phyloP scores from a whole-genome alignment of 2,113 vertebrate species.

The Lepus europaeus region DNA sequence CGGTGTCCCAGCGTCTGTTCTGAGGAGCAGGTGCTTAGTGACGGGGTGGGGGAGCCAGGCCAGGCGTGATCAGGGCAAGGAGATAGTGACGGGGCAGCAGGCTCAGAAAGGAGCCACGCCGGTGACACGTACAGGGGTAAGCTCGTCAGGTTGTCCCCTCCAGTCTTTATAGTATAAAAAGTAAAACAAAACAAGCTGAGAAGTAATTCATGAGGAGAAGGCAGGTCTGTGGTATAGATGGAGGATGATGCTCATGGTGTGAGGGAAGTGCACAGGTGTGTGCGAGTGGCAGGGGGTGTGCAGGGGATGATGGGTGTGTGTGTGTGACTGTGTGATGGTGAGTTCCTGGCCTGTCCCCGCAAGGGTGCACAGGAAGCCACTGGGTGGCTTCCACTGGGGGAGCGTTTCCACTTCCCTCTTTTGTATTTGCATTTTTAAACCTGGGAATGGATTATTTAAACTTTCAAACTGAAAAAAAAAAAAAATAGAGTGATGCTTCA shows the following conservation, averaged over 20 bases:
- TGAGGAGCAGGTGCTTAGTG: background rate
- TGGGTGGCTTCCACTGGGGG: background rate
- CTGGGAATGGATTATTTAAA: background rate
- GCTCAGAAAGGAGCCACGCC: background rate
- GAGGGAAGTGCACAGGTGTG: background rate
- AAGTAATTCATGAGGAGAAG: background rate
- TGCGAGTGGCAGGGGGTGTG: accelerated
- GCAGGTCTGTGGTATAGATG: background rate
- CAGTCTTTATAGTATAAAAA: background rate
- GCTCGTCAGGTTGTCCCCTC: background rate
- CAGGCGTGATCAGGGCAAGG: background rate
- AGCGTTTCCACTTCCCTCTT: accelerated
- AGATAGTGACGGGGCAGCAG: background rate
- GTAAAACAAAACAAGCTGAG: background rate
- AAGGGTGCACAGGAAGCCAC: background rate
- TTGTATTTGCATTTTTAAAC: background rate
- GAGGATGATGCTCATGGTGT: background rate
- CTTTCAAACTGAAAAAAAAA: background rate
- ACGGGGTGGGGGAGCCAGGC: background rate
- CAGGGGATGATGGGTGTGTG: accelerated
- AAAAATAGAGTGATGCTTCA: background rate
- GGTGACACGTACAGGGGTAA: background rate
- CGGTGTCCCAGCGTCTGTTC: accelerated
- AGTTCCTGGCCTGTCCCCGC: background rate
- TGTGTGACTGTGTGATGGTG: accelerated